Percentiles rank a stretch among this genome's conserved stretches.
Evolutionary conservation across 2,888 invertebrate genomes (phyloP).

Genomic region (Ophioninae sp.): DNA sequence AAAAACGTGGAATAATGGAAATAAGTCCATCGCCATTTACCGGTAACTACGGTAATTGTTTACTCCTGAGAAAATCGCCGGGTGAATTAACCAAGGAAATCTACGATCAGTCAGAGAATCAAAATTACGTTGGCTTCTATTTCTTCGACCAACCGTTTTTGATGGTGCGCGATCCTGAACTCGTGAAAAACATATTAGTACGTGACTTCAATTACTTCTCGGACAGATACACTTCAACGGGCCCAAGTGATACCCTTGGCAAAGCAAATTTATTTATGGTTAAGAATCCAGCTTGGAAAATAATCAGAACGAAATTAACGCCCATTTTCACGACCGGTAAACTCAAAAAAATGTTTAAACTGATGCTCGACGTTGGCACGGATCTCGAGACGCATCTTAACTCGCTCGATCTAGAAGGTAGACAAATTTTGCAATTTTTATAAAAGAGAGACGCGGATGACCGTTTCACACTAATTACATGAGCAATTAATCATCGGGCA

Average conservation of each 20-base stretch:
- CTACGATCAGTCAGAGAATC: neutral
- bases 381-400: neutral
- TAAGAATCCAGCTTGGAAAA: neutral
- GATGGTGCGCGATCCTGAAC: neutral
- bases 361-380: neutral
- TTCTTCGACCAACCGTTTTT: neutral
- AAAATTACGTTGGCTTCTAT: neutral
- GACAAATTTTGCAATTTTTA: neutral
- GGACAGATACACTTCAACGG: neutral
- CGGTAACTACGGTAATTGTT: neutral
- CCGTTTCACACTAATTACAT: neutral
- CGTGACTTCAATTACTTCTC: neutral
- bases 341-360: neutral
- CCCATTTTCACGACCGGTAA: neutral
- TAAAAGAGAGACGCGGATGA: neutral
- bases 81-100: neutral
- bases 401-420: neutral
- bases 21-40: neutral
- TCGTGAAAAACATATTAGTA: neutral
- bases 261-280: neutral
- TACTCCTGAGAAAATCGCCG: neutral
- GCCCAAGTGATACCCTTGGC: neutral
- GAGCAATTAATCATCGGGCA: too few relatives aligned
- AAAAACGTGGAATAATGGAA: neutral
- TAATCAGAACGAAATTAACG: neutral